Conservation (phyloP, 2,888 invertebrate species). For the Cartodere bifasciata region DNA sequence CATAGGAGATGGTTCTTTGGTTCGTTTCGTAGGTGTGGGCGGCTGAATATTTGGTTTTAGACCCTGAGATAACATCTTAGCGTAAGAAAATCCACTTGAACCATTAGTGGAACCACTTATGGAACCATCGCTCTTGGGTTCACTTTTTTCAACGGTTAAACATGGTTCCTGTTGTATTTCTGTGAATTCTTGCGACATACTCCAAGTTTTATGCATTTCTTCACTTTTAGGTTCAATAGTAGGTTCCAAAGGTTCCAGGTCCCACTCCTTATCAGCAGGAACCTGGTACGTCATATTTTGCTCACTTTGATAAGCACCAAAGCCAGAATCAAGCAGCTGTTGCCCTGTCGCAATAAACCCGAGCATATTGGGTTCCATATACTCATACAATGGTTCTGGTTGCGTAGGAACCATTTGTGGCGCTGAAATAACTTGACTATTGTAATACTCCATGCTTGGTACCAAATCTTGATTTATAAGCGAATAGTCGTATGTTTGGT, state of each 20-base stretch:
- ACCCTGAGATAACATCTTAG: conserved; percentile 57
- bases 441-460: conserved; percentile 5
- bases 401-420: conserved; percentile 10
- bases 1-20: conserved; percentile 26
- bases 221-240: too few species aligned
- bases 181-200: too few species aligned
- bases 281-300: neutral
- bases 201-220: too few species aligned
- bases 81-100: conserved; percentile 44
- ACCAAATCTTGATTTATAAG: neutral
- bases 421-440: conserved; percentile 13
- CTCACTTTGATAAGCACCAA: conserved; percentile 37
- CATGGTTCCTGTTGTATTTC: too few species aligned
- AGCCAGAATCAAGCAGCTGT: conserved; percentile 36
- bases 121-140: too few species aligned
- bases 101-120: too few species aligned
- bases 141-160: too few species aligned
- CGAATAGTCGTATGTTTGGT: conserved; percentile 1
- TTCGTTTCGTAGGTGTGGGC: conserved; percentile 36
- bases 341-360: conserved; percentile 38
- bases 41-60: conserved; percentile 42
- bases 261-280: too few species aligned
- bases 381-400: conserved; percentile 34
- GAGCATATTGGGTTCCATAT: conserved; percentile 38
- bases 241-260: too few species aligned